Evolutionary conservation across 2,797 vertebrate species (phyloP), one percentile per base, ranked within the genome.

Genomic region (Chrosomus eos): DNA sequence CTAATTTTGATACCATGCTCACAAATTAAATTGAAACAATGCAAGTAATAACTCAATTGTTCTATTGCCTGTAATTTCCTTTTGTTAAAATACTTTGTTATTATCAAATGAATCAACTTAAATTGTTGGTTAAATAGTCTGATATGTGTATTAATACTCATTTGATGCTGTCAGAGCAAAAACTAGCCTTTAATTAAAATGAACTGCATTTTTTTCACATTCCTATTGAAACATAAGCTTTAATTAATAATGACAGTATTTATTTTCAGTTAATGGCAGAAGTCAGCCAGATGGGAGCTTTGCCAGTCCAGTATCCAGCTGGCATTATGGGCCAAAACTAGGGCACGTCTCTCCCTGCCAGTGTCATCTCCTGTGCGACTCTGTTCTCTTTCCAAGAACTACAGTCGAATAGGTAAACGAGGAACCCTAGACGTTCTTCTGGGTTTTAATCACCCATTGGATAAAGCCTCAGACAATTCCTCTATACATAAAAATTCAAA

Each of bases 311-410:
- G 62, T 28, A 62, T 71, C 74, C 80, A 87, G 53, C 71, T 85
- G 82, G 83, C 74, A 85, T 87, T 85, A 67, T 43, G 48, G 58
- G n/a, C 21, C 36, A 43, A 85, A 85, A 84, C 79, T 74, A 51
- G 71, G 60, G 14, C 86, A 60, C 9, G 1, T 55, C 71, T 58
- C 16, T n/a, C 21, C 6, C 11, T 43, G 74, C 79, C 78, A 87
- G 33, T 43, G 58, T 74, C 48, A 68, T 77, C 58, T 74, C 26
- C 33, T 60, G 28, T 53, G 33, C 55, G 45, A 66, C 31, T 79
- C 26, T 66, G n/a, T 67, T 53, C 71, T 71, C 82, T 86, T 84
- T 88, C 78, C 79, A 88, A 78, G 70, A 88, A 86, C 71, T n/a
- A 83, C 77, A 71, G n/a, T 48, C 73, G 13, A 75, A 70, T 36